Base-by-base conservation (phyloP, 2,888 invertebrate genomes). In the Ryuthela nishihirai region DNA sequence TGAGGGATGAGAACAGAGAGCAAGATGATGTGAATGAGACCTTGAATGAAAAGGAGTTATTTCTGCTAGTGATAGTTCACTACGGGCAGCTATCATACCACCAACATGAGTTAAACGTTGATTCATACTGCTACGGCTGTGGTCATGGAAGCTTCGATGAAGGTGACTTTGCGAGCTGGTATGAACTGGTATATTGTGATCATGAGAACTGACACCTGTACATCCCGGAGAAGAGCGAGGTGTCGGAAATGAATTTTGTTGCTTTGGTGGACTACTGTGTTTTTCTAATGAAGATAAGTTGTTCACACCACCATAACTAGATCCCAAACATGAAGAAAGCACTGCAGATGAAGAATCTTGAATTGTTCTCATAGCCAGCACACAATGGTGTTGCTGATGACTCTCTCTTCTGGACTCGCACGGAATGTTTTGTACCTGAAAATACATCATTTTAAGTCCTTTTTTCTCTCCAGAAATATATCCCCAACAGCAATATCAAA, bases 51-150 rank as follows among this genome's bases (percentile, higher is more conserved):
- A 52, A 23, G 59, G 63, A 15, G 54, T 48, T 21, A 60, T 35
- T n/a, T 55, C 55, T 15, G 52, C 40, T 35, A 64, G 36, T 25
- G 62, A 64, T 6, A 64, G 42, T 35, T 64, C 64, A 48, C 62
- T 62, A 6, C 64, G 41, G 5, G 62, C 63, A 24, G 53, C 52
- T 23, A 62, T 54, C 53, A 64, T 44, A 23, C 56, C 58, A 9
- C 64, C 64, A n/a, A 64, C 36, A 32, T 62, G 62, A 12, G 58
- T 50, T n/a, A 62, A 34, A 4, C 54, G 40, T 15, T 53, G 59
- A 1, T 39, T 26, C 2, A 48, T 35, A 15, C 48, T 42, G 20
- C 47, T 59, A 5, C 60, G 40, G 38, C 45, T 48, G n/a, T 55
- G 34, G 18, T 62, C 55, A 7, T 62, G 55, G 25, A 62, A 62